Evolutionary conservation across 92 coral and sea anemone species (phyloP).

Genomic region (Porites lobata): DNA sequence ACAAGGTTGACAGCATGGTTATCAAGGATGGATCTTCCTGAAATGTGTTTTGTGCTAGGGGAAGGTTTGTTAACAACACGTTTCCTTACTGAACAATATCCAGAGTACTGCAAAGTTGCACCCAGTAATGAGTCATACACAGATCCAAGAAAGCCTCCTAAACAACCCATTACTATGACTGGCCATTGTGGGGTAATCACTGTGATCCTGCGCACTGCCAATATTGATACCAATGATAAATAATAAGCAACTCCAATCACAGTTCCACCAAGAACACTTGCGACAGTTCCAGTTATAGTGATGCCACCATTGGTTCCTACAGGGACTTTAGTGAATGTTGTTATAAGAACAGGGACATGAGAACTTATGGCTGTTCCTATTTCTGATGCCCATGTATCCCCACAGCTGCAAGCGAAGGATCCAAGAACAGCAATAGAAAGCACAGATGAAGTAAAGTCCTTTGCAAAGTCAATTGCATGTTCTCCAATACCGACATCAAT

Average conservation of each 20-base stretch:
- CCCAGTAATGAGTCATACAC: conserved; percentile 92
- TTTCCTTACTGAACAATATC: conserved; percentile 87
- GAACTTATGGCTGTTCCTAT: conserved; percentile 88
- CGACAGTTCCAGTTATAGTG: conserved; percentile 84
- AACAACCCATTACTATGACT: conserved; percentile 83
- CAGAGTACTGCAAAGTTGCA: conserved; percentile 96
- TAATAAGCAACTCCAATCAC: conserved; percentile 88
- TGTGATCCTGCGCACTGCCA: conserved; percentile 62
- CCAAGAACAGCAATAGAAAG: conserved; percentile 91
- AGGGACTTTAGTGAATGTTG: conserved; percentile 91
- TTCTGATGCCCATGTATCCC: conserved; percentile 99
- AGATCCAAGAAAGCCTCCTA: conserved; percentile 95
- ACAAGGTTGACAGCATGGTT: conserved; percentile 96
- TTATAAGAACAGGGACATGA: conserved; percentile 84
- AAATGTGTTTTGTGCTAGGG: conserved; percentile 79
- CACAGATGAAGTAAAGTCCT: conserved; percentile 92
- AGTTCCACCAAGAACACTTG: conserved; percentile 92
- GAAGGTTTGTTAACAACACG: conserved; percentile 87
- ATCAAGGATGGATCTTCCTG: conserved; percentile 86
- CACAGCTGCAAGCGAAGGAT: conserved; percentile 95
- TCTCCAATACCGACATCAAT: conserved; percentile 94
- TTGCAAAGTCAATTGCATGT: conserved; percentile 92
- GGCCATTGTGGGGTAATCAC: conserved; percentile 95
- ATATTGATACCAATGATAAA: conserved; percentile 59
- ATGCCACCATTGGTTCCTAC: conserved; percentile 98